Percentiles rank a stretch among this genome's conserved stretches.
Evolutionary conservation across 2,797 vertebrate genomes (phyloP).

Genomic region (Sebastes trivittatus): DNA sequence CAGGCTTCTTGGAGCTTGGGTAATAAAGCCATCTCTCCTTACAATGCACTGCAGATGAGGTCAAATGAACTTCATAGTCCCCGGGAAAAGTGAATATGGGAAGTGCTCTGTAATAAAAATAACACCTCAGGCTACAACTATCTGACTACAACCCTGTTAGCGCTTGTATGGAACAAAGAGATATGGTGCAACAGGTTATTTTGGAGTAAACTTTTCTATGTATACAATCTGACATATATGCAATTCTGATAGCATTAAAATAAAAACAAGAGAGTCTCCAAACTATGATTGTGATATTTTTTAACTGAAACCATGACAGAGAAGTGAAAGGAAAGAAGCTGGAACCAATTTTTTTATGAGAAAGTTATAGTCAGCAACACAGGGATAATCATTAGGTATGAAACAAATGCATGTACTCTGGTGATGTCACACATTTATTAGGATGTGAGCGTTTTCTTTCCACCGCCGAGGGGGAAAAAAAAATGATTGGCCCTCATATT

Average conservation of each 20-base stretch:
- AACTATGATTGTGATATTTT: background rate
- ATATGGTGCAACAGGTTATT: background rate
- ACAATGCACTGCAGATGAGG: slow-evolving; percentile 34
- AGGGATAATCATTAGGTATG: slow-evolving; percentile 65
- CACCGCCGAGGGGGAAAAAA: slow-evolving; percentile 37
- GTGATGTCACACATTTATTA: slow-evolving; percentile 79
- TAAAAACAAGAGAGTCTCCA: background rate
- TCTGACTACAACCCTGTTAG: background rate
- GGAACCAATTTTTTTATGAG: slow-evolving; percentile 21
- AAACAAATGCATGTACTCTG: slow-evolving; percentile 52
- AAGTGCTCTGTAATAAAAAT: slow-evolving; percentile 4
- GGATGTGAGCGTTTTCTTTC: slow-evolving; percentile 62
- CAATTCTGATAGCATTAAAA: background rate
- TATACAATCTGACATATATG: background rate
- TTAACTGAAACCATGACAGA: background rate
- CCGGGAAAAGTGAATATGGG: background rate
- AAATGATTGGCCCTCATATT: slow-evolving; percentile 37
- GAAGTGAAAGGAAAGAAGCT: background rate
- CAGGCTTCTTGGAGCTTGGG: slow-evolving; percentile 23
- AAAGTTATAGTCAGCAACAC: slow-evolving; percentile 25
- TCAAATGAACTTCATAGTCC: slow-evolving; percentile 33
- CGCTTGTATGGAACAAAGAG: background rate
- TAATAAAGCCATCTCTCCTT: slow-evolving; percentile 61
- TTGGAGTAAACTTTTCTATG: background rate
- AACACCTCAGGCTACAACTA: background rate